Evolutionary conservation across 1,140 invertebrate species (phyloP), one percentile per base, ranked within the genome.

Genomic region (Penaeus indicus): DNA sequence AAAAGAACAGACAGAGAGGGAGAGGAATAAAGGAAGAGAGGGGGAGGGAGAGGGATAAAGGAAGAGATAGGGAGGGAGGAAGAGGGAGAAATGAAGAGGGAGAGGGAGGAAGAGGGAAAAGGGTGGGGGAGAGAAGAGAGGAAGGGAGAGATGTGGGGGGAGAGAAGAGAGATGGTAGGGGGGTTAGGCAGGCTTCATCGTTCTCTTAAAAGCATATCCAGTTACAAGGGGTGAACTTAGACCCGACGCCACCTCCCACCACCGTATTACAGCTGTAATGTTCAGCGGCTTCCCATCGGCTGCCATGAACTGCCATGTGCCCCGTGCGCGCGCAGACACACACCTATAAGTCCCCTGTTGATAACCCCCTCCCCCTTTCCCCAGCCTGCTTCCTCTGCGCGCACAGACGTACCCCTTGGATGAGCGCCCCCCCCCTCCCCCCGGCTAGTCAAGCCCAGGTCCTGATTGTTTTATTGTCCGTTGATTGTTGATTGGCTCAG

Each of bases 241-340:
- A 54, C 54, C 54, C 54, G 54, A 54, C 54, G 54, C 54, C 54
- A 54, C 11, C 54, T 54, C 54, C 11, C 54, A 13, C 54, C 54
- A 8, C 54, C 54, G 54, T 54, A 54, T 54, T 54, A 11, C 54
- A 54, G 54, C 54, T 54, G 54, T 54, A 54, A 54, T 54, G 10
- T 16, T 54, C 54, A 54, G 54, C 54, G 54, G 54, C 54, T 54
- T 54, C 54, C 8, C 54, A 54, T 16, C 10, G 11, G 54, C 54
- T 54, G 54, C 54, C 54, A 80, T 80, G 61, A 80, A 80, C 78
- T 80, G 78, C 54, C 78, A 80, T 60, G 78, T 25, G 61, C 78
- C 32, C 7, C 77, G 25, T 25, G 38, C 42, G 47, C 38, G 60
- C 77, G 38, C 77, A 79, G 42, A 79, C 77, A 42, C 77, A 54